phyloP scores from a whole-genome alignment of 92 coral and sea anemone genomes.

The Porites rus region DNA sequence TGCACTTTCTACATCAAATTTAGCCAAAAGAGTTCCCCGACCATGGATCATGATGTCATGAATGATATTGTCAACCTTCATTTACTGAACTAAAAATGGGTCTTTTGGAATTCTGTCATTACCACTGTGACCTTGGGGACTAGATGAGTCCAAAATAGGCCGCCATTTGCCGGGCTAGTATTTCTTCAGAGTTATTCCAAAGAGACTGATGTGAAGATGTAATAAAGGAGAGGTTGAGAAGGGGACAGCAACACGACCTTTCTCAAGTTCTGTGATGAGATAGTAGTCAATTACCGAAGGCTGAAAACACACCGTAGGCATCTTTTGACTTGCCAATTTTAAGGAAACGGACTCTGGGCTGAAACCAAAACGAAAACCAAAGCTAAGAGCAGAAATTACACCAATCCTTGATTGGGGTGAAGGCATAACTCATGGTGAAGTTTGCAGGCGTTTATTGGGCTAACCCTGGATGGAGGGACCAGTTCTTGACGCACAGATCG shows the following conservation, averaged over 20 bases:
- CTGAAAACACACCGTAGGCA: conserved; percentile 4
- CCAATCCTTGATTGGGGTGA: not conserved
- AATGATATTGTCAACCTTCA: too few species aligned
- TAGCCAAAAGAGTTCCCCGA: too few species aligned
- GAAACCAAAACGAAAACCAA: conserved; percentile 36
- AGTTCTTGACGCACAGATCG: not conserved
- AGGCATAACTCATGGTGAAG: not conserved
- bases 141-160: too few species aligned
- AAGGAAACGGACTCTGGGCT: not conserved
- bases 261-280: not conserved
- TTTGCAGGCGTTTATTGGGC: not conserved
- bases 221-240: not conserved
- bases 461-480: not conserved
- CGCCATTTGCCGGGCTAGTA: too few species aligned
- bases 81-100: too few species aligned
- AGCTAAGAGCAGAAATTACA: not conserved
- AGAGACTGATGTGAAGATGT: conserved; percentile 1
- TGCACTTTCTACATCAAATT: too few species aligned
- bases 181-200: not conserved
- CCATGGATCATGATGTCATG: not conserved
- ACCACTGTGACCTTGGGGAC: too few species aligned
- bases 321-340: not conserved
- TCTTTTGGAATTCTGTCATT: too few species aligned
- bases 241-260: not conserved
- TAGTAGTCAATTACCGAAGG: conserved; percentile 22